phyloP scores from a whole-genome alignment of 2,797 vertebrate species.

The Dendrocincla fuliginosa region DNA sequence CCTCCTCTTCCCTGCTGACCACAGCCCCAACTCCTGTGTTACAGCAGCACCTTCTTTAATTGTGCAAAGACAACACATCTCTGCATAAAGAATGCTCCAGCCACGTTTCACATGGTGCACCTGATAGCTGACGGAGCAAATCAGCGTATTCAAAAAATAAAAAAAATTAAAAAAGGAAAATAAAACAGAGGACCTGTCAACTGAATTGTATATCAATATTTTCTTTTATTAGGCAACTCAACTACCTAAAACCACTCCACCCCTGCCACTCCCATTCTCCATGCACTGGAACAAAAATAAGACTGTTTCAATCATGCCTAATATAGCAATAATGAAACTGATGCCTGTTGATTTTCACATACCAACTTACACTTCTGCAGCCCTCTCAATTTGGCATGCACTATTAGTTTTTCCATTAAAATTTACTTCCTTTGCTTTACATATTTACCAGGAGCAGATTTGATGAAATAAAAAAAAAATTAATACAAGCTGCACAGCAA shows the following conservation, averaged over 20 bases:
- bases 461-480: not conserved
- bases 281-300: conserved; percentile 7
- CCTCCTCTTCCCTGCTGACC: not conserved
- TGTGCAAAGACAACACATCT: not conserved
- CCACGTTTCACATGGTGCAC: not conserved
- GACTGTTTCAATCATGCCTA: not conserved
- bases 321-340: not conserved
- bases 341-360: not conserved
- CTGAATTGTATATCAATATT: not conserved
- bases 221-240: conserved; percentile 32
- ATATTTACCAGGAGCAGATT: not conserved
- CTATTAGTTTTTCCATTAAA: not conserved
- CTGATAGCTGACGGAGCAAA: not conserved
- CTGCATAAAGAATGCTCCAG: not conserved
- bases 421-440: not conserved
- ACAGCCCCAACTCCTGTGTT: rapidly evolving
- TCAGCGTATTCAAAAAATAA: not conserved
- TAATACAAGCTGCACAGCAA: not conserved
- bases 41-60: not conserved
- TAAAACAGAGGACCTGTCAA: not conserved
- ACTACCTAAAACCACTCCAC: not conserved
- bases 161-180: not conserved
- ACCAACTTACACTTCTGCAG: not conserved
- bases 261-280: conserved; percentile 37
- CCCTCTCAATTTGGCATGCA: not conserved